Evolutionary conservation across 2,888 invertebrate genomes (phyloP).

Genomic region (Phaedon cochleariae): DNA sequence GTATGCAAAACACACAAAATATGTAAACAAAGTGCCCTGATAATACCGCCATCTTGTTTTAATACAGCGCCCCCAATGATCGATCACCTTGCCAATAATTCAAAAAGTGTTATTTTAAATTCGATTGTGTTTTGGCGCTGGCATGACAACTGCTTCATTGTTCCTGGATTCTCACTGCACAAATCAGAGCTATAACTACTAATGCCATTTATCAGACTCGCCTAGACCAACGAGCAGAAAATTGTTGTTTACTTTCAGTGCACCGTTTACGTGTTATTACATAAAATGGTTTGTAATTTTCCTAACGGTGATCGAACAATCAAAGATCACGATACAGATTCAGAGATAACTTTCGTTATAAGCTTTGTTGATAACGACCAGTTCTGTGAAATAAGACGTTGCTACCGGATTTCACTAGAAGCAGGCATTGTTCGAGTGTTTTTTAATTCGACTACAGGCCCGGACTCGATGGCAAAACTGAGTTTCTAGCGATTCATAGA

Average conservation of each 20-base stretch:
- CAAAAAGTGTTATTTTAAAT: too few relatives aligned
- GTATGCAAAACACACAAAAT: too few relatives aligned
- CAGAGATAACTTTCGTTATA: slow-evolving; percentile 10
- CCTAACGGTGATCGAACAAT: slow-evolving; percentile 28
- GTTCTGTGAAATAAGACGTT: not conserved
- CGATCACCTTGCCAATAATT: too few relatives aligned
- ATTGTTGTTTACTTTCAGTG: slow-evolving; percentile 26
- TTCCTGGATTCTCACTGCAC: too few relatives aligned
- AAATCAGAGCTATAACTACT: too few relatives aligned
- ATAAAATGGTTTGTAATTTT: slow-evolving; percentile 22
- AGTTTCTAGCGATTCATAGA: too few relatives aligned
- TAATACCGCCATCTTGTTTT: too few relatives aligned
- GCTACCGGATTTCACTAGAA: slow-evolving; percentile 18
- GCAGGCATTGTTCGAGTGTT: not conserved
- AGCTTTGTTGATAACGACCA: slow-evolving; percentile 6
- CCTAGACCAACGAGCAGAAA: slow-evolving; percentile 12
- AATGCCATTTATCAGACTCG: slow-evolving; percentile 2
- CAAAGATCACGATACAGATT: slow-evolving; percentile 22
- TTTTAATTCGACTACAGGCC: not conserved
- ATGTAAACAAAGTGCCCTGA: too few relatives aligned
- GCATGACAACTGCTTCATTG: too few relatives aligned
- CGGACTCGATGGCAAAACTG: too few relatives aligned
- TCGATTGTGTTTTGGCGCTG: too few relatives aligned
- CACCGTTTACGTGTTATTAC: slow-evolving; percentile 27
- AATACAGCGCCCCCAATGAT: too few relatives aligned